A percentile compares a stretch with the other conserved stretches of the same genome.
Conservation (phyloP, 2,113 vertebrate genomes). For the Catharus fuscescens region DNA sequence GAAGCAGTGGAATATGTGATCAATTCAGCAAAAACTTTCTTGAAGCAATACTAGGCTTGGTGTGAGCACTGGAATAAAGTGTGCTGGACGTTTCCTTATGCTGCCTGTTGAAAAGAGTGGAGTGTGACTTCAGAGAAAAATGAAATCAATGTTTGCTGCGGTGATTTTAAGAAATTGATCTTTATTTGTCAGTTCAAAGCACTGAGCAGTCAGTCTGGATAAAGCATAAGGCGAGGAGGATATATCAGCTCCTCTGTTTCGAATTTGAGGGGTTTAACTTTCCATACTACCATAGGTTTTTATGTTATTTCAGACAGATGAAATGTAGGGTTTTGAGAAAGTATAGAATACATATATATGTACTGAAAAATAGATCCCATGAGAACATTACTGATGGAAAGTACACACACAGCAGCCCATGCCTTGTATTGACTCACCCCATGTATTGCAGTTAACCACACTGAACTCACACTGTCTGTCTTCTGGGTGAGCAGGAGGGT, state of each 20-base stretch:
- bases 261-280: background rate
- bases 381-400: background rate
- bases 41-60: background rate
- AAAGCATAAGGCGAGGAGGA: background rate
- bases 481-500: background rate
- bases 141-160: background rate
- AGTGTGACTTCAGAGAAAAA: background rate
- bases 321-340: background rate
- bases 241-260: background rate
- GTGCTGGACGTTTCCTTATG: background rate
- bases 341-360: background rate
- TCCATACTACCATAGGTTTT: background rate
- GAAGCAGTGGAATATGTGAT: background rate
- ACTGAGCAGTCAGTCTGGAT: background rate
- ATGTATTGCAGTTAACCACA: background rate
- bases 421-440: rapidly evolving
- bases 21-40: background rate
- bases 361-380: background rate
- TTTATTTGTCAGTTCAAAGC: background rate
- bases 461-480: background rate
- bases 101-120: background rate
- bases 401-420: background rate
- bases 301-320: background rate
- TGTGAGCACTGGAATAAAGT: background rate
- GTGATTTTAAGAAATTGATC: background rate